A percentile compares a stretch with the other conserved stretches of the same genome.
These are phyloP conservation scores for Epinephelus cyanopodus DNA, from an alignment of 2,113 vertebrate genomes.

Conservation along the genomic window DNA sequence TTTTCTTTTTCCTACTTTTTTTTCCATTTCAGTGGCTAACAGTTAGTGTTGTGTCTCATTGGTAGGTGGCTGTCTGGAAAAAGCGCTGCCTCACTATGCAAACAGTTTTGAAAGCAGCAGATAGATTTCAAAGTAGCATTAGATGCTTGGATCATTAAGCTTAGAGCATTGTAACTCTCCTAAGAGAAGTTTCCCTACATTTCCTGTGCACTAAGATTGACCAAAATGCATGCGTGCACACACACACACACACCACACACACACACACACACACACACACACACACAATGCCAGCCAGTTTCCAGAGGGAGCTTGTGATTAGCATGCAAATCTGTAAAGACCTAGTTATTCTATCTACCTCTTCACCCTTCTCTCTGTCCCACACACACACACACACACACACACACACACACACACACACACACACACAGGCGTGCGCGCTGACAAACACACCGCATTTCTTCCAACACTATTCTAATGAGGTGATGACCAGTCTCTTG, in stretches of 20 bases:
- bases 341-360: constrained; percentile 87
- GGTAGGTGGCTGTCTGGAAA: constrained; percentile 2
- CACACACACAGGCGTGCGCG: constrained; percentile 75
- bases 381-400: constrained; percentile 51
- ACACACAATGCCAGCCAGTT: constrained; percentile 42
- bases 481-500: constrained; percentile 98
- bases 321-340: constrained; percentile 91
- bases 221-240: neutral
- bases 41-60: constrained; percentile 39
- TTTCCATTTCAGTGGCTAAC: constrained; percentile 30
- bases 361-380: constrained; percentile 81
- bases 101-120: constrained; percentile 28
- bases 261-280: constrained; percentile 8
- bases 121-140: constrained; percentile 28
- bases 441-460: constrained; percentile 84
- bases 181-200: constrained; percentile 2
- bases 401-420: constrained; percentile 71
- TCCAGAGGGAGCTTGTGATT: constrained; percentile 86
- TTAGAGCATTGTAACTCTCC: constrained; percentile 22
- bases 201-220: constrained; percentile 1
- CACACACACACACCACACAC: constrained; percentile 20
- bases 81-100: neutral
- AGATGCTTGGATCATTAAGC: constrained; percentile 32
- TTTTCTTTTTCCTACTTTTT: neutral
- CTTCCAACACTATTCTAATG: constrained; percentile 92